Base-by-base conservation (phyloP, 2,888 invertebrate species). In the Apamea monoglypha region DNA sequence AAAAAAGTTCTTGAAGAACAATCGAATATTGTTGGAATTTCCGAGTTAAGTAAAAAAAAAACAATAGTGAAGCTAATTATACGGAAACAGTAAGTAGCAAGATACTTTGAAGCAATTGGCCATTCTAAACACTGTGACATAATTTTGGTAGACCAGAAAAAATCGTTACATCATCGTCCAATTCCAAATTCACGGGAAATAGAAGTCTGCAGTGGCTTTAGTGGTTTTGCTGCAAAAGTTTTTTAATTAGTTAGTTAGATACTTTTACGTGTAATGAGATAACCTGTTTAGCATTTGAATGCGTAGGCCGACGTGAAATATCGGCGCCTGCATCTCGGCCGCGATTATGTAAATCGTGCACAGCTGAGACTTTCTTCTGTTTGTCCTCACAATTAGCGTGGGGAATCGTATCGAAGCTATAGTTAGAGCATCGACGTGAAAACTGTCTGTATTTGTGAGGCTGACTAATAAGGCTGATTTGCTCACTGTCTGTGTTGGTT, bases 351-450 rank as follows among this genome's bases (percentile, higher is more conserved):
- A 94, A 94, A 94, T 92, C 84, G 85, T 80, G 83, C 82, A 82
- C 91, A 89, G 87, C 86, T 84, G 86, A 82, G 82, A 93, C 94
- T 94, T 94, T 94, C 94, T 91, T 93, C 89, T 91, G 91, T 92
- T 91, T 91, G 90, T 88, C 78, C 80, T 82, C 59, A 82, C 87
- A 90, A 92, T 93, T 92, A 92, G 88, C 91, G 88, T 85, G 79
- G 53, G 75, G 78, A 88, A 88, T 90, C 84, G 86, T 88, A 88
- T 91, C 76, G 80, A 78, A 63, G 16, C 25, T 40, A 21, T 47
- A 72, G 75, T 84, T 84, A 86, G 80, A 77, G 32, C 63, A 12
- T 50, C 12, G n/a, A 47, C 66, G 83, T 82, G 83, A 88, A 86
- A 85, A 90, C 80, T 75, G 84, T 80, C 87, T 78, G 75, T 29